Evolutionary conservation across 2,888 invertebrate species (phyloP), one percentile per base, ranked within the genome.

Genomic region (Chirona hameri): DNA sequence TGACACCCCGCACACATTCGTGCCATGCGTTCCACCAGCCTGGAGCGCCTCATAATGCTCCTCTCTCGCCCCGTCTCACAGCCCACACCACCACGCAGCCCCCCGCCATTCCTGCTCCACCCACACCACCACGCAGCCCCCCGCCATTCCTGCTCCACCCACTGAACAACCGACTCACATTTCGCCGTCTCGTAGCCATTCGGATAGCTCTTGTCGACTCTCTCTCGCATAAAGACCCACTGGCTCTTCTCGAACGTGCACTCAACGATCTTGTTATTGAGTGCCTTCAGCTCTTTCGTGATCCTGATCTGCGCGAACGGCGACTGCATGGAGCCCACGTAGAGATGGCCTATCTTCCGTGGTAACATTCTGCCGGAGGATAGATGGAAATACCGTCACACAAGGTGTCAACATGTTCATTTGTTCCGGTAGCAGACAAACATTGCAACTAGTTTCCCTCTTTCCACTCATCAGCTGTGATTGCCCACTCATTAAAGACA

Each of bases 181-280:
- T 89, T 87, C 5, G 98, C 98, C 18, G 99, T 99, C 14, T 90
- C 91, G 85, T 88, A 93, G 85, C 95, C 94, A 89, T 99, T 99
- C 0, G 99, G 98, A 88, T 92, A 95, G 0, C 96, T 95, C 89
- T 99, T 99, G 89, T 99, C 99, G 0, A 95, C 97, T 85, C 99
- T 90, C 88, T 97, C 95, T 83, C 99, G 91, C 95, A 99, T 95
- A 87, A 95, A 97, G 82, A 93, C 91, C 99, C 99, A 99, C 85
- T 92, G 90, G 57, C 86, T 86, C 14, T 86, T 86, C 65, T 91
- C 95, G 86, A 89, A 93, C 86, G 92, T 94, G 89, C 99, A 99
- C 90, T 99, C 99, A 82, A 99, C 92, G 83, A 99, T 99, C 89
- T 98, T 98, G 86, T 94, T 94, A 89, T 99, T 91, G 81, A 95